These are phyloP conservation scores for Apotomis betuletana DNA, from an alignment of 2,888 invertebrate genomes.

Conservation along the genomic window DNA sequence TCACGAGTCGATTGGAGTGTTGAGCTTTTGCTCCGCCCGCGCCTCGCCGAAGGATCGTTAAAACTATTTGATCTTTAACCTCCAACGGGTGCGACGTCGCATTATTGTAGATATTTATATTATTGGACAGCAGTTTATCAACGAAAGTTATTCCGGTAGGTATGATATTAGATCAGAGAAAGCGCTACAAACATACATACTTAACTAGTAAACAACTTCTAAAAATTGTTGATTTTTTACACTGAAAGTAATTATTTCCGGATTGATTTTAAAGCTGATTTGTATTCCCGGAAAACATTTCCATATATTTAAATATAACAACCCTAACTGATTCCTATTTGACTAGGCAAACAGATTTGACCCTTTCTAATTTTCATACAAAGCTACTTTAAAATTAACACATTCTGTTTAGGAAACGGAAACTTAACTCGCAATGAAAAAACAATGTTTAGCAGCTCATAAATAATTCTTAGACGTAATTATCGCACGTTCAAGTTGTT, in stretches of 20 bases:
- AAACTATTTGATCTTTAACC: conserved; percentile 63
- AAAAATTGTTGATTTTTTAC: neutral
- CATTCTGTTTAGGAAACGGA: conserved; percentile 27
- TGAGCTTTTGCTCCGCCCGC: conserved; percentile 51
- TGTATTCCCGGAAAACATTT: conserved; percentile 1
- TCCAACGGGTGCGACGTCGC: conserved; percentile 36
- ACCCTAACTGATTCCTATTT: conserved; percentile 4
- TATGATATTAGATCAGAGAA: conserved; percentile 19
- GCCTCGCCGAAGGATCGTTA: conserved; percentile 47
- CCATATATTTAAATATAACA: conserved; percentile 16
- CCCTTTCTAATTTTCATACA: conserved; percentile 36
- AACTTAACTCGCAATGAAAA: conserved; percentile 36
- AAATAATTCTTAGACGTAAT: conserved; percentile 53
- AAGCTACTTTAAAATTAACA: conserved; percentile 7
- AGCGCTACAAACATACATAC: neutral
- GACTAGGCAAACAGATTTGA: conserved; percentile 41
- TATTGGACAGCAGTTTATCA: neutral
- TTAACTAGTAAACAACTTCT: neutral
- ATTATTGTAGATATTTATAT: conserved; percentile 16
- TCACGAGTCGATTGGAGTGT: conserved; percentile 54
- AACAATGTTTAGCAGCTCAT: conserved; percentile 48
- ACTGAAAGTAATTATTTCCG: neutral
- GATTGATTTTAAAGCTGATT: neutral
- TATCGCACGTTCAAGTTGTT: conserved; percentile 40
- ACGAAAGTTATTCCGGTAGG: neutral